Conservation (phyloP, 2,888 invertebrate genomes). For the Parthenolecanium corni region DNA sequence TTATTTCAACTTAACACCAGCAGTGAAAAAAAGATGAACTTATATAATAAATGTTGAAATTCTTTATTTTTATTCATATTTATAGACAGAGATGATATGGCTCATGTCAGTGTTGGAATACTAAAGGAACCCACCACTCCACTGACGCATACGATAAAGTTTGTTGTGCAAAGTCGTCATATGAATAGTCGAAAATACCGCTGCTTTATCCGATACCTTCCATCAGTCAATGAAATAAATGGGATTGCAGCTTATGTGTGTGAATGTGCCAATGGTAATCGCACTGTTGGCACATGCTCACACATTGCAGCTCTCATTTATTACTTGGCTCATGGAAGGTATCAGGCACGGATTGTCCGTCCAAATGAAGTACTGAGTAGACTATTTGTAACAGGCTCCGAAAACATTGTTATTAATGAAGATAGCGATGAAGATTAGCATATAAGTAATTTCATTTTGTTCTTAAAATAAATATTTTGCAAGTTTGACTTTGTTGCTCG, state of each 20-base stretch:
- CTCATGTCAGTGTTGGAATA: too few species aligned
- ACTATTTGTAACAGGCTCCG: neutral
- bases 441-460: too few species aligned
- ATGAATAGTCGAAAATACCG: neutral
- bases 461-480: too few species aligned
- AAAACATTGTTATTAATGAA: neutral
- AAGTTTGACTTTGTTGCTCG: too few species aligned
- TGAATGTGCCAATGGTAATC: neutral
- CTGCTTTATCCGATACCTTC: neutral
- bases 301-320: neutral
- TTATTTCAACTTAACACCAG: too few species aligned
- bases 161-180: neutral
- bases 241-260: neutral
- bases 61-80: too few species aligned
- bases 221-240: neutral
- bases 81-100: too few species aligned
- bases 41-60: too few species aligned
- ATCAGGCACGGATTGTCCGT: neutral
- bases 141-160: neutral
- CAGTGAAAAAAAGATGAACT: too few species aligned
- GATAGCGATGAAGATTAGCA: neutral
- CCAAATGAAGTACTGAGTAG: neutral
- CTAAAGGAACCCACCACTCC: too few species aligned
- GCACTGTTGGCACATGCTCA: neutral
- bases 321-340: conserved; percentile 42